phyloP scores from a whole-genome alignment of 2,888 invertebrate species.

The Standfussiana lucernea region DNA sequence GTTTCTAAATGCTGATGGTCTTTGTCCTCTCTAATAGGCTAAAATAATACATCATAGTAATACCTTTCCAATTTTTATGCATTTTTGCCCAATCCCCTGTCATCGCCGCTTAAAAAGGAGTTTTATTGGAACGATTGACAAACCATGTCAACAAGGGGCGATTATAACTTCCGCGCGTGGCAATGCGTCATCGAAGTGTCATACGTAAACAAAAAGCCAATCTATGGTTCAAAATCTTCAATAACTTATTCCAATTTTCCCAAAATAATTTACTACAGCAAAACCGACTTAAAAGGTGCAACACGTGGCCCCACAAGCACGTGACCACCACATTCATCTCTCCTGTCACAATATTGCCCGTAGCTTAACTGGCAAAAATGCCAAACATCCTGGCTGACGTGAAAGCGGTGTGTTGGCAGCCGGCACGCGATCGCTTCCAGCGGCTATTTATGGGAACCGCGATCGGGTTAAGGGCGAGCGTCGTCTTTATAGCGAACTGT shows the following conservation, averaged over 20 bases:
- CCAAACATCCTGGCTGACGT: conserved; percentile 40
- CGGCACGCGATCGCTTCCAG: conserved; percentile 72
- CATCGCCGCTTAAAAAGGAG: not conserved
- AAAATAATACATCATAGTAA: not conserved
- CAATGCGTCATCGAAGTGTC: not conserved
- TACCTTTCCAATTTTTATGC: not conserved
- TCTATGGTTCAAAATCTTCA: not conserved
- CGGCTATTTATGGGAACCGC: conserved; percentile 66
- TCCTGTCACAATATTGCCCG: conserved; percentile 30
- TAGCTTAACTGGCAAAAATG: conserved; percentile 49
- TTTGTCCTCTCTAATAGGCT: no score
- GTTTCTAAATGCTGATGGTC: not conserved
- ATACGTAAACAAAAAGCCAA: not conserved
- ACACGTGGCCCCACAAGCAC: conserved; percentile 13
- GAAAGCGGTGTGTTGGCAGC: conserved; percentile 65
- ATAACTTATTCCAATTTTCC: not conserved
- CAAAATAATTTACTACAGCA: not conserved
- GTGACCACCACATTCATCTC: conserved; percentile 11
- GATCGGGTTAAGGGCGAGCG: conserved; percentile 71
- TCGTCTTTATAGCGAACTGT: conserved; percentile 16
- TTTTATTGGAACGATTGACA: not conserved
- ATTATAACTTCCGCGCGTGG: no score
- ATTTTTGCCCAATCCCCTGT: not conserved
- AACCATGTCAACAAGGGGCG: not conserved
- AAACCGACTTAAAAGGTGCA: not conserved